Conservation (phyloP, 2,797 vertebrate genomes). For the Coendou prehensilis region DNA sequence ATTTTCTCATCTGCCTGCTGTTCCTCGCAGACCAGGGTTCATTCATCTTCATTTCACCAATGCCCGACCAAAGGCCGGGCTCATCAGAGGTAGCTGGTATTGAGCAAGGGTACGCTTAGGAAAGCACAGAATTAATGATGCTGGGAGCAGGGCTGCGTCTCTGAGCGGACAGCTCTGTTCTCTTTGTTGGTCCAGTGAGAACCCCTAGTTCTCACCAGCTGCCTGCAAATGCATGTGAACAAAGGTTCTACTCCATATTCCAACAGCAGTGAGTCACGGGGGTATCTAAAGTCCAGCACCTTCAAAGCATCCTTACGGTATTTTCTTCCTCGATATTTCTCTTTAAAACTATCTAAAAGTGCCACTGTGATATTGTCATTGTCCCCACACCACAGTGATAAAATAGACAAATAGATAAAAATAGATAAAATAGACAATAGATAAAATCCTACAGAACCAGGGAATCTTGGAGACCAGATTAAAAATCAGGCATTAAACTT, state of each 20-base stretch:
- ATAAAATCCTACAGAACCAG: background rate
- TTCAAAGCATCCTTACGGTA: background rate
- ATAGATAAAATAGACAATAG: too few species aligned
- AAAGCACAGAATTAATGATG: slow-evolving; percentile 29
- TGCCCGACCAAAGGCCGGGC: background rate
- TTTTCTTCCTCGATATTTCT: background rate
- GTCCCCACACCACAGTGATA: background rate
- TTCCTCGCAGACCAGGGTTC: background rate
- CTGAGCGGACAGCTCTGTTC: slow-evolving; percentile 52
- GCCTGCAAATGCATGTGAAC: background rate
- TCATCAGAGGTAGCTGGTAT: background rate
- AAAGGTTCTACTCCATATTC: slow-evolving; percentile 3
- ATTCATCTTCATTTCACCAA: background rate
- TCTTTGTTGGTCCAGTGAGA: slow-evolving; percentile 24
- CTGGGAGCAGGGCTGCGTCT: slow-evolving; percentile 12
- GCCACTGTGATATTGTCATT: background rate
- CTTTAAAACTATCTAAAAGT: too few species aligned
- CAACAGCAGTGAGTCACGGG: background rate
- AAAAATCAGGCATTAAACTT: background rate
- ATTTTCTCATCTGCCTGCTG: background rate
- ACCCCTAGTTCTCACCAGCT: slow-evolving; percentile 42
- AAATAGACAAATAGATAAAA: background rate
- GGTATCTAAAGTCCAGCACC: background rate
- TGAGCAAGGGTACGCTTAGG: background rate
- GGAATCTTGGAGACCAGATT: background rate